Conservation (phyloP, 2,113 vertebrate species). For the Asarcornis scutulata region DNA sequence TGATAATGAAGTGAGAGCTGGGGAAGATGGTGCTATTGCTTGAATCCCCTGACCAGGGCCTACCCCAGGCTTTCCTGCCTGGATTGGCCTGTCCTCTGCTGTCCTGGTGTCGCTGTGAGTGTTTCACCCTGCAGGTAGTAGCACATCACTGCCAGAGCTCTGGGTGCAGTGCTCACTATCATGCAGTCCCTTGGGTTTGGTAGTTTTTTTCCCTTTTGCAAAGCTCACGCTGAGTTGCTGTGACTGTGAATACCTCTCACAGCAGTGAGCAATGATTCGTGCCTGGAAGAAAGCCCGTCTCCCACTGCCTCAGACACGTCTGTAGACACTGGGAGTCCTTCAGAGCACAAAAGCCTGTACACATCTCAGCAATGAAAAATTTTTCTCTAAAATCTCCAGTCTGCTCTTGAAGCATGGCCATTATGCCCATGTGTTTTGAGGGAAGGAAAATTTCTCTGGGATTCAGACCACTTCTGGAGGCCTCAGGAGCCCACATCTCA, state of each 20-base stretch:
- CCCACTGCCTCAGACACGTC: rapidly evolving
- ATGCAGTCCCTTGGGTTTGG: neutral
- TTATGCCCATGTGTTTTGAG: neutral
- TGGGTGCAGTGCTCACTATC: neutral
- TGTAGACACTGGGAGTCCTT: neutral
- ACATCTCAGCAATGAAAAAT: neutral
- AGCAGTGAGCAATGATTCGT: rapidly evolving
- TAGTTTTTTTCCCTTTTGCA: neutral
- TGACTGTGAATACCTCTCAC: neutral
- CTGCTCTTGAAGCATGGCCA: neutral
- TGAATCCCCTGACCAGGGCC: neutral
- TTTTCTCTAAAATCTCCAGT: neutral
- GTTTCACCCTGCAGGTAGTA: neutral
- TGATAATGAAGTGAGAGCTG: neutral
- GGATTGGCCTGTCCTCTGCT: neutral
- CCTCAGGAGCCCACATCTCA: neutral
- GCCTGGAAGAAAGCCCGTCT: neutral
- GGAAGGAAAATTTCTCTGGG: neutral
- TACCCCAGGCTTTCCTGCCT: neutral
- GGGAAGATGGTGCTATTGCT: neutral
- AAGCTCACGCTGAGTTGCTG: neutral
- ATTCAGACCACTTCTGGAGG: neutral
- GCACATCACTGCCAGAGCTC: neutral
- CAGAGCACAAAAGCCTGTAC: neutral
- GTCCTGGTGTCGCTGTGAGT: neutral